Evolutionary conservation across 2,113 vertebrate species (phyloP), one percentile per base, ranked within the genome.

Genomic region (Lagopus muta): DNA sequence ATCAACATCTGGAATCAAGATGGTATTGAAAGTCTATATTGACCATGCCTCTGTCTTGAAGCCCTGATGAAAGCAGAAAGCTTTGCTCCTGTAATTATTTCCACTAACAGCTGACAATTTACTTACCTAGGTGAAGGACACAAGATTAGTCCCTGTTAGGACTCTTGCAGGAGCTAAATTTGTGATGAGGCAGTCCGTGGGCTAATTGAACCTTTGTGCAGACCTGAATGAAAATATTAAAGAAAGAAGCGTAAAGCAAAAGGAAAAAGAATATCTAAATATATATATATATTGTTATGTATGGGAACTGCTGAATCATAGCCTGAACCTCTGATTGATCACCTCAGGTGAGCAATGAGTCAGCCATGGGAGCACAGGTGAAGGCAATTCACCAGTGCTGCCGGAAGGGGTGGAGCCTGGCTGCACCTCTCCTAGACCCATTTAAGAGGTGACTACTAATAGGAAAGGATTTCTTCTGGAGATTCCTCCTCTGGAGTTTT

Each of bases 51-150:
- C 94, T 94, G 48, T 93, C 82, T 92, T 91, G 79, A 92, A 90
- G 69, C 90, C 57, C 69, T 94, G 86, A 88, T 88, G 80, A 83
- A 92, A 95, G 75, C 69, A 67, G 75, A 89, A 95, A 93, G 47
- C 57, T 52, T 62, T 81, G n/a, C 8, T 89, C 61, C 72, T 0
- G 0, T 83, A 86, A 95, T 93, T 94, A 86, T 89, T 93, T 97
- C 67, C 60, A 36, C 82, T 42, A 86, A 86, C 52, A 64, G 32
- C 86, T 89, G 61, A 89, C 54, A 90, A 73, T 80, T 89, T 85
- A 73, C 74, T 80, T 73, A 43, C 58, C 8, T 61, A 85, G 86
- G 72, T 82, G 82, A 62, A 85, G 30, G 67, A 62, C 82, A 54
- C 50, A 85, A 74, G 55, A 80, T 82, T 77, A 88, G 45, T 27